Evolutionary conservation across 2,888 invertebrate species (phyloP).

Genomic region (Petrolisthes manimaculis): DNA sequence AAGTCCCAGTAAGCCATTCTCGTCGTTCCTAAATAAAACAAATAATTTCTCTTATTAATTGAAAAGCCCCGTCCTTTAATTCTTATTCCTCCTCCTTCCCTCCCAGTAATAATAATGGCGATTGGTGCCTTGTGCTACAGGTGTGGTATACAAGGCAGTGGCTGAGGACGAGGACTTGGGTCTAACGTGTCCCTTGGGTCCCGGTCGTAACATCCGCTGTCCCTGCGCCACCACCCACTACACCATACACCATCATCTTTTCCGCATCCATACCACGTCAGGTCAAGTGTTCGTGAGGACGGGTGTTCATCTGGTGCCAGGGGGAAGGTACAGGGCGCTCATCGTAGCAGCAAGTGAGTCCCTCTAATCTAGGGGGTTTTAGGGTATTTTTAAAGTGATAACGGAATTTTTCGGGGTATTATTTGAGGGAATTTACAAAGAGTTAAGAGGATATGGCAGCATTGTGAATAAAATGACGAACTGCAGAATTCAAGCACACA

Average conservation of each 20-base stretch:
- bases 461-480: too few relatives aligned
- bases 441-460: too few relatives aligned
- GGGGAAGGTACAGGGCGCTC: not conserved
- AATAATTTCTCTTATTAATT: too few relatives aligned
- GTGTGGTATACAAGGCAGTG: conserved; percentile 17
- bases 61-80: too few relatives aligned
- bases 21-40: too few relatives aligned
- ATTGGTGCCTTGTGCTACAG: not conserved
- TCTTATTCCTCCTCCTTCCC: too few relatives aligned
- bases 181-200: conserved; percentile 15
- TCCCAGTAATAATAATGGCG: too few relatives aligned
- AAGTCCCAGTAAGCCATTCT: too few relatives aligned
- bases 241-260: not conserved
- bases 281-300: conserved; percentile 12
- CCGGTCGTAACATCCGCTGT: conserved; percentile 19
- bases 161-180: conserved; percentile 19
- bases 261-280: conserved; percentile 4
- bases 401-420: too few relatives aligned
- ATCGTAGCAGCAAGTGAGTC: conserved; percentile 13
- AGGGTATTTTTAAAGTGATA: too few relatives aligned
- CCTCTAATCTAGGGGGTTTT: not conserved
- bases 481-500: too few relatives aligned
- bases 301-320: not conserved
- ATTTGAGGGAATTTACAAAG: too few relatives aligned
- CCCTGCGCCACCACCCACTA: conserved; percentile 9